Evolutionary conservation across 2,888 invertebrate species (phyloP).

Genomic region (Eupithecia subumbrata): DNA sequence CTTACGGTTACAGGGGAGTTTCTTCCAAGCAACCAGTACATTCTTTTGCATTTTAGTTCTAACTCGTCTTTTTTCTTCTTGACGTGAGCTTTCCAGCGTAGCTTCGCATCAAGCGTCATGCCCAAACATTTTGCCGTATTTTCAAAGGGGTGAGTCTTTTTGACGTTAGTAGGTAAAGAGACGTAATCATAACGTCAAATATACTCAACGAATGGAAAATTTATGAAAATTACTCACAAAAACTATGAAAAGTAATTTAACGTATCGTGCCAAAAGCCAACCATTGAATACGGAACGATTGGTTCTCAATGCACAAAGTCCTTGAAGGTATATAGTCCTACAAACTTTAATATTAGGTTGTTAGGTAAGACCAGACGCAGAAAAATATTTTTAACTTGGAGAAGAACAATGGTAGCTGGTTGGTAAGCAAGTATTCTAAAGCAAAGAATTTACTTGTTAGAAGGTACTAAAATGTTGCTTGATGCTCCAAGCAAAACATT

Average conservation of each 20-base stretch:
- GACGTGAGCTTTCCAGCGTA: too few species aligned
- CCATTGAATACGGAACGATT: not conserved
- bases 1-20: too few species aligned
- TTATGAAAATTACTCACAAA: not conserved
- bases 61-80: too few species aligned
- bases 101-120: too few species aligned
- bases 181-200: too few species aligned
- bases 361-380: not conserved
- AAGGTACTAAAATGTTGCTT: constrained; percentile 63
- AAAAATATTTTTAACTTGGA: constrained; percentile 18
- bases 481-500: not conserved
- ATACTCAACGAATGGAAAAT: not conserved
- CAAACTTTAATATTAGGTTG: not conserved
- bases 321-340: too few species aligned
- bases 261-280: not conserved
- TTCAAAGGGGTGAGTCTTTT: too few species aligned
- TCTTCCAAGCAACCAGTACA: too few species aligned
- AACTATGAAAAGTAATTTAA: not conserved
- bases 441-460: constrained; percentile 81
- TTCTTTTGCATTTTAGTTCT: too few species aligned
- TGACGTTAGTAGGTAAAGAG: too few species aligned
- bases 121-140: too few species aligned
- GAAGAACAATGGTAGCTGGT: constrained; percentile 64
- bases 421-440: constrained; percentile 56
- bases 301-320: too few species aligned